Conservation (phyloP, 2,113 vertebrate genomes). For the Zeus faber region DNA sequence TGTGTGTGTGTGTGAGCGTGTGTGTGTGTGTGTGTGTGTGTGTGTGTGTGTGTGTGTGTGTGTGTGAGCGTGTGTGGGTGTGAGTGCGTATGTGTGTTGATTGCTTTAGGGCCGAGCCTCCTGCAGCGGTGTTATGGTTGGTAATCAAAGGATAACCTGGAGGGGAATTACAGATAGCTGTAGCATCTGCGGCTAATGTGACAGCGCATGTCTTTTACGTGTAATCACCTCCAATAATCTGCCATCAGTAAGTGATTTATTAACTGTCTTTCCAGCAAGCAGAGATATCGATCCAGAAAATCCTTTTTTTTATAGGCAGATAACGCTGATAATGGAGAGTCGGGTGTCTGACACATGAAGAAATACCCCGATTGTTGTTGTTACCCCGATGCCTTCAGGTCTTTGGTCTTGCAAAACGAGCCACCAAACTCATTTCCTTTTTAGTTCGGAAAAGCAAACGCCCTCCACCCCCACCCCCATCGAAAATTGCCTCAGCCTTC, state of each 20-base stretch:
- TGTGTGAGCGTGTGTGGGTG: neutral
- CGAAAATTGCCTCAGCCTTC: too few relatives aligned
- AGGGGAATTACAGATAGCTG: constrained; percentile 48
- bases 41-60: neutral
- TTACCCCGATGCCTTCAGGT: too few relatives aligned
- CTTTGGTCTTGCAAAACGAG: too few relatives aligned
- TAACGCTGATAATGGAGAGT: too few relatives aligned
- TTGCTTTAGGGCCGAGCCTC: constrained; percentile 47
- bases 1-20: neutral
- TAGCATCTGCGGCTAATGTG: constrained; percentile 8
- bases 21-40: constrained; percentile 3
- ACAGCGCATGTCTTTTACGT: constrained; percentile 13
- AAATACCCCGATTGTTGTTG: too few relatives aligned
- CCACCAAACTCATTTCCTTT: too few relatives aligned
- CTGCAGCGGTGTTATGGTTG: constrained; percentile 40
- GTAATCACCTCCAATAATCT: constrained; percentile 12
- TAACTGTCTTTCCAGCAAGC: neutral
- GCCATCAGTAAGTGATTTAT: too few relatives aligned
- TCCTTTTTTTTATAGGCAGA: too few relatives aligned
- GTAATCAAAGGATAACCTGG: constrained; percentile 20
- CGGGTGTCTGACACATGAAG: too few relatives aligned
- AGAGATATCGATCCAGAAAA: neutral
- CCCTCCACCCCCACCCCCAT: too few relatives aligned
- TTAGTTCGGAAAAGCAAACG: too few relatives aligned
- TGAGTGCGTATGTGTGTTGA: constrained; percentile 46